A percentile compares a stretch with the other conserved stretches of the same genome.
phyloP scores from a whole-genome alignment of 2,113 vertebrate species.

The Nibea coibor region DNA sequence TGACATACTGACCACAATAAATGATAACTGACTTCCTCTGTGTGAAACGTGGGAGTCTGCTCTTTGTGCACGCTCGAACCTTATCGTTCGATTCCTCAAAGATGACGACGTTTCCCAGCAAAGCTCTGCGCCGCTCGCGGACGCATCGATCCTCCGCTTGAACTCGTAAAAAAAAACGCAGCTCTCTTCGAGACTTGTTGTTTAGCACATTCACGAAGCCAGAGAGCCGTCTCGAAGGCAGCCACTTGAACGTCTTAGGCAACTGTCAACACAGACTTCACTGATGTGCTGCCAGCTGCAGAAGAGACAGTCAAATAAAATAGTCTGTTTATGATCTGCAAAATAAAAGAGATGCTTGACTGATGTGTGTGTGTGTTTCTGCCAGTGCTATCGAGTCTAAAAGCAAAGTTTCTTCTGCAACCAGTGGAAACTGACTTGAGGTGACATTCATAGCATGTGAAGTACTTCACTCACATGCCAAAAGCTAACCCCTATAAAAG shows the following conservation, averaged over 20 bases:
- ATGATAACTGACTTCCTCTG: conserved; percentile 53
- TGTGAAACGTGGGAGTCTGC: conserved; percentile 23
- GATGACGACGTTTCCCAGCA: conserved; percentile 23
- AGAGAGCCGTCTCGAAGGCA: conserved; percentile 44
- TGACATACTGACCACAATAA: conserved; percentile 58
- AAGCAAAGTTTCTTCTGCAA: conserved; percentile 44
- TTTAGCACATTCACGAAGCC: conserved; percentile 28
- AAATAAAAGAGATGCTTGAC: conserved; percentile 48
- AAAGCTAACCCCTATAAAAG: conserved; percentile 46
- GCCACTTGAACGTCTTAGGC: conserved; percentile 33
- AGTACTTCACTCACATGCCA: conserved; percentile 48
- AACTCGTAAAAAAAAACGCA: conserved; percentile 35
- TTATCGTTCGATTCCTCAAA: conserved; percentile 26
- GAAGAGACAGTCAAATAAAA: conserved; percentile 64
- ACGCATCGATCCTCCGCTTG: conserved; percentile 43
- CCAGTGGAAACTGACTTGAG: conserved; percentile 64
- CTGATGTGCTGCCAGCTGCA: conserved; percentile 68
- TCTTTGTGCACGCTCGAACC: neutral
- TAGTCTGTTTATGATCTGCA: conserved; percentile 61
- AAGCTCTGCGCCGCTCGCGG: conserved; percentile 8
- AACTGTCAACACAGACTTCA: conserved; percentile 62
- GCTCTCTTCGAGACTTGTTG: conserved; percentile 48
- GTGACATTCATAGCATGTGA: conserved; percentile 68
- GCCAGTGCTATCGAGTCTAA: conserved; percentile 41
- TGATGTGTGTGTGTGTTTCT: conserved; percentile 44